These are phyloP conservation scores for Eupithecia inturbata DNA, from an alignment of 2,888 invertebrate species.

Conservation along the genomic window DNA sequence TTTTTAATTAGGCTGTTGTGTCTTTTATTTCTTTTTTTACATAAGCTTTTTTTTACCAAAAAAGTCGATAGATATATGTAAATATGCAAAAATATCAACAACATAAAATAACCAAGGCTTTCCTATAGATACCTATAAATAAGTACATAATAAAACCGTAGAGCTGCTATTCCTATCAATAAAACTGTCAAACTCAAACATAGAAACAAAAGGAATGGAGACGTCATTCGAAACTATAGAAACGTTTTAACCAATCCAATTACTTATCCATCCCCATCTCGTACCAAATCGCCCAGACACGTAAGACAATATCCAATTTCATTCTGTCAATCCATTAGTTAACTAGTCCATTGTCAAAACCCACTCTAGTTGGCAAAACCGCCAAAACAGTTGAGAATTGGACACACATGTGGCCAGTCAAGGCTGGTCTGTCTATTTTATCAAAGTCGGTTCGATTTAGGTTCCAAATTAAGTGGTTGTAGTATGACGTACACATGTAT, in stretches of 20 bases:
- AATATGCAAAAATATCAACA: too few relatives aligned
- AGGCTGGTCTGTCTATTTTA: conserved; percentile 48
- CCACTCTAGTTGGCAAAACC: conserved; percentile 74
- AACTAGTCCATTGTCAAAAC: conserved; percentile 79
- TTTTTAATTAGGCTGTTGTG: too few relatives aligned
- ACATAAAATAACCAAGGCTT: not conserved
- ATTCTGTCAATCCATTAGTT: conserved; percentile 75
- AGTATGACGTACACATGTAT: not conserved
- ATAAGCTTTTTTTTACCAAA: too few relatives aligned
- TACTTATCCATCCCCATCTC: conserved; percentile 49
- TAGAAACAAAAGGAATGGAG: conserved; percentile 13
- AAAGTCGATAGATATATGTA: too few relatives aligned
- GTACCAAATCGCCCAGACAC: conserved; percentile 57
- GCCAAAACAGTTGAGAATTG: conserved; percentile 76
- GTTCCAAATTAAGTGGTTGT: not conserved
- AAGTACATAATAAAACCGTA: not conserved
- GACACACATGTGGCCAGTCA: conserved; percentile 60
- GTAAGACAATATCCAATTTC: conserved; percentile 71
- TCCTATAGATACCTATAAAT: not conserved
- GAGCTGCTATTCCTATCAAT: not conserved
- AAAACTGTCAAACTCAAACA: conserved; percentile 1
- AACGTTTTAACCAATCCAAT: conserved; percentile 41
- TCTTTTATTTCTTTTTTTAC: too few relatives aligned
- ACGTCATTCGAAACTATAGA: conserved; percentile 14
- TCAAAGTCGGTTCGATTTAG: conserved; percentile 44